Evolutionary conservation across 23 tunicate species (phyloP), one percentile per base, ranked within the genome.

Genomic region (Ascidia mentula): DNA sequence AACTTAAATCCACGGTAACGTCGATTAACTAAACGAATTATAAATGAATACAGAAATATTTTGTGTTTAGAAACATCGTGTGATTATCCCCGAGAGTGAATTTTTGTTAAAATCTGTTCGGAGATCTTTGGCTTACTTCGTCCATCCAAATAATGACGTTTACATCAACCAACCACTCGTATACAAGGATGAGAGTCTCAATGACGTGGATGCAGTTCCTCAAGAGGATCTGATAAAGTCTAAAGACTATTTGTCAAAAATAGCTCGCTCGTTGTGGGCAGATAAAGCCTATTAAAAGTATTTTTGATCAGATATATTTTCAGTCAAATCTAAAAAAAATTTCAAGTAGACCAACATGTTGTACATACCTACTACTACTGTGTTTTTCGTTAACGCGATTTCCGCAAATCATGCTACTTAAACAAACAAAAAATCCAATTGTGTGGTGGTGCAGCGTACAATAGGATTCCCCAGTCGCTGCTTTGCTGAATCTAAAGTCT

Each of bases 81-180:
- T 53, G 22, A 9, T 53, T 9, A 28, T 53, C 12, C 65, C 65
- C 2, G 65, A 53, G 24, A 53, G 24, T 53, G 65, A 53, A 9
- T 53, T 6, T 53, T 9, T 53, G 12, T 53, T 53, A 53, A 53
- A 53, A 53, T 2, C 69, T 31, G 72, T 73, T 1, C 75, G 86
- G 40, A 79, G 86, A 0, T 82, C 86, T 22, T 8, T 73, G 60
- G 86, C 37, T 42, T 82, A 82, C 73, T 82, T 82, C 75, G 86
- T 82, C 0, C 60, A 40, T 9, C 86, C 86, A 17, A 45, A 82
- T 39, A 82, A 82, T 73, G 79, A 82, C 30, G 86, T 82, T 32
- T 38, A 33, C 45, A 20, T 82, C 8, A 75, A 82, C 45, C 15
- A 38, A 36, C 77, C 60, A 39, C 69, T 80, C 45, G 45, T 13